Conservation (phyloP, 2,888 invertebrate species). For the Anodontia alba region DNA sequence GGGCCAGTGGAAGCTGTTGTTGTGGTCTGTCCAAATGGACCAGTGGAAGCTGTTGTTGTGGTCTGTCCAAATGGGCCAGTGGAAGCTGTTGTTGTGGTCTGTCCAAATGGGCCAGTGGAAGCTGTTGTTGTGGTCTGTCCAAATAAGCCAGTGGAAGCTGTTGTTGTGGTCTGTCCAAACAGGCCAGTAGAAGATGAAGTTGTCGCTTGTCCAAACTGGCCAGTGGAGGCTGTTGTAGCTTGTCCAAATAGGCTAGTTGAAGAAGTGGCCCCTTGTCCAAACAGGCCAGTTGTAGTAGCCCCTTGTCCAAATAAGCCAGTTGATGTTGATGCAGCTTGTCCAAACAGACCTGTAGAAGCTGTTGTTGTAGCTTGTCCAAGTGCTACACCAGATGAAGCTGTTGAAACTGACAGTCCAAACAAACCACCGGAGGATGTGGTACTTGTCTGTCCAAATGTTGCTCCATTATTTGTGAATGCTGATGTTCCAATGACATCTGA, state of each 20-base stretch:
- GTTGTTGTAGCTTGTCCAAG: slow-evolving; percentile 17
- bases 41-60: slow-evolving; percentile 23
- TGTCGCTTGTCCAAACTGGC: slow-evolving; percentile 16
- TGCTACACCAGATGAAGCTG: slow-evolving; percentile 21
- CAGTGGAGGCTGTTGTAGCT: slow-evolving; percentile 14
- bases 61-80: slow-evolving; percentile 46
- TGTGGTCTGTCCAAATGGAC: slow-evolving; percentile 39
- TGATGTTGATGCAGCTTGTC: slow-evolving; percentile 19
- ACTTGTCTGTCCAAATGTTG: not conserved
- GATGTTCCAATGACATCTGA: not conserved
- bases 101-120: slow-evolving; percentile 35
- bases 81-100: slow-evolving; percentile 15
- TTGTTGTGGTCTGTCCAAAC: slow-evolving; percentile 36
- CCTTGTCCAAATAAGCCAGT: slow-evolving; percentile 41
- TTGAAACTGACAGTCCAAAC: slow-evolving; percentile 23
- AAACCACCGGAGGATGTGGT: slow-evolving; percentile 4
- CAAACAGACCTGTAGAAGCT: slow-evolving; percentile 22
- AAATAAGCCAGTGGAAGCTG: slow-evolving; percentile 27
- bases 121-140: slow-evolving; percentile 40
- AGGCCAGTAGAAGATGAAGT: slow-evolving; percentile 26
- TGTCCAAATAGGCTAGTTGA: slow-evolving; percentile 28
- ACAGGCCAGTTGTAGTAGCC: slow-evolving; percentile 31
- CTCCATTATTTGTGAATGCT: not conserved
- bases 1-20: slow-evolving; percentile 33
- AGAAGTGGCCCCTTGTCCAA: not conserved